These are phyloP conservation scores for Meloe dianella DNA, from an alignment of 2,888 invertebrate genomes.

Conservation along the genomic window DNA sequence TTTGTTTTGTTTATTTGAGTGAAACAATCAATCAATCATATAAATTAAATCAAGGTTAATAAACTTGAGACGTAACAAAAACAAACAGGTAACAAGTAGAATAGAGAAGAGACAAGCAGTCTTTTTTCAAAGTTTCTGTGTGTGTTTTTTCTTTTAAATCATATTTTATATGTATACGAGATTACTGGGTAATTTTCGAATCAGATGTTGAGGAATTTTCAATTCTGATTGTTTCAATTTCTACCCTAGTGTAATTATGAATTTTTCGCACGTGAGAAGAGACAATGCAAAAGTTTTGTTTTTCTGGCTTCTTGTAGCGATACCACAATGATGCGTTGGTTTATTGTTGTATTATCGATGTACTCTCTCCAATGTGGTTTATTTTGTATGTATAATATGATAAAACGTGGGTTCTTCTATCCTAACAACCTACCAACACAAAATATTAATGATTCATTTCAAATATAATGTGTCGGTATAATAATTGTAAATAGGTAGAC, in stretches of 20 bases:
- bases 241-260: too few species aligned
- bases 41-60: not conserved
- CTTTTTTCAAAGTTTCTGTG: too few species aligned
- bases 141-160: too few species aligned
- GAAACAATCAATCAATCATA: not conserved
- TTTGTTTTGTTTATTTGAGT: too few species aligned
- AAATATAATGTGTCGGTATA: not conserved
- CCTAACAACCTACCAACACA: constrained; percentile 1
- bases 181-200: too few species aligned
- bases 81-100: not conserved
- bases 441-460: constrained; percentile 9
- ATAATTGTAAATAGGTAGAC: not conserved
- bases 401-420: not conserved
- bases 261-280: too few species aligned
- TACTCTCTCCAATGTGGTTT: not conserved
- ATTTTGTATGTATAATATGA: not conserved
- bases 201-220: too few species aligned
- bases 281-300: too few species aligned
- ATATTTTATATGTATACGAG: too few species aligned
- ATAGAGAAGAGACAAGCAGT: not conserved
- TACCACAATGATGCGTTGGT: too few species aligned
- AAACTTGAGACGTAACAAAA: not conserved
- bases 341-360: not conserved
- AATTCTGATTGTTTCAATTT: too few species aligned
- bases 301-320: too few species aligned